Base-by-base conservation (phyloP, 2,888 invertebrate genomes). In the Meteorus colon region DNA sequence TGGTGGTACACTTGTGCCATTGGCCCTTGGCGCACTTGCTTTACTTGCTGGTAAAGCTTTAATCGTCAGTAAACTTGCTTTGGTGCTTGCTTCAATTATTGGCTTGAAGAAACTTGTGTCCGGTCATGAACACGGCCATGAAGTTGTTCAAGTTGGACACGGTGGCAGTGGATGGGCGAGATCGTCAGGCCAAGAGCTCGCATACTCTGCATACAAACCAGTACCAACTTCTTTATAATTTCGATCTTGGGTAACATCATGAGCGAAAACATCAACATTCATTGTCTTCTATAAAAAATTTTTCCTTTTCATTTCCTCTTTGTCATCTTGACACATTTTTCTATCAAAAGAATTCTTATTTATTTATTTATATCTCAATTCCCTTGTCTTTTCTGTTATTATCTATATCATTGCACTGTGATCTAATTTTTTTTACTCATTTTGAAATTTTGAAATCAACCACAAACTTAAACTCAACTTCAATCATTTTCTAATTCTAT, bases 1-100 rank as follows among this genome's bases (percentile, higher is more conserved):
- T 80, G 95, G 94, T 76, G 96, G 96, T 73, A 95, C 95, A 84
- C 90, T 96, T 87, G 93, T 96, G 60, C 96, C 96, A 5, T 90
- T 96, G 72, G 96, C 96, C 2, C 93, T 96, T 78, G 96, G 96
- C 76, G 96, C 95, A 10, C 89, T 96, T 34, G 96, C 96, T 27
- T 91, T 96, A 70, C 88, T 96, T 74, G 96, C 96, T 62, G 96
- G 96, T 82, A 96, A 96, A 89, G 96, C 96, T 60, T 90, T 96
- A 80, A 96, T 96, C 82, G 95, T 96, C 67, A 95, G 96, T 80
- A 96, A 96, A 87, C 90, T 96, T 82, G 96, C 96, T 0, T 89
- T 96, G 73, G 95, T 96, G 0, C 90, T 96, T 69, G 96, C 96
- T 77, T 95, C 94, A 81, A 96, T 96, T 83, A 95, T 96, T 82